Conservation (phyloP, 2,888 invertebrate genomes). For the Rhabditoides inermis region DNA sequence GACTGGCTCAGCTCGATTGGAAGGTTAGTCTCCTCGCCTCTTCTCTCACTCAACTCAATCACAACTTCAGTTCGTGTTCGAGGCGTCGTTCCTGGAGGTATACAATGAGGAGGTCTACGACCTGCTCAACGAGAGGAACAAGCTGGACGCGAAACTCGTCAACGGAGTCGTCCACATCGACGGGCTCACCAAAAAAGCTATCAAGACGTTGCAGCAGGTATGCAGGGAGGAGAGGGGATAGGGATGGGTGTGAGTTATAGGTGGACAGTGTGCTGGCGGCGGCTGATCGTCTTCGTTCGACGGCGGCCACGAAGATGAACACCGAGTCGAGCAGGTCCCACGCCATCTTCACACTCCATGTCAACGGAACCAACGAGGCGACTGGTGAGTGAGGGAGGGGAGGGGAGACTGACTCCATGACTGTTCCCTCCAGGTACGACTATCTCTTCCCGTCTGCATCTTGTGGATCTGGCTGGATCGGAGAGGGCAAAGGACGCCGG, state of each 20-base stretch:
- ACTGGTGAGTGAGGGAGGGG: constrained; percentile 11
- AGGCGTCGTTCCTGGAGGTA: constrained; percentile 73
- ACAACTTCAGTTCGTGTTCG: constrained; percentile 63
- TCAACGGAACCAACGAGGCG: constrained; percentile 36
- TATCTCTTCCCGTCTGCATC: constrained; percentile 61
- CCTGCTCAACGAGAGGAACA: constrained; percentile 58
- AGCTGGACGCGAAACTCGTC: constrained; percentile 6
- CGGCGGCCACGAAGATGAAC: constrained; percentile 70
- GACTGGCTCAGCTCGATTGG: constrained; percentile 20
- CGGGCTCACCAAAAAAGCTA: constrained; percentile 9
- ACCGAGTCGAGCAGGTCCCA: constrained; percentile 58
- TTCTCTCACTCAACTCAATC: background rate
- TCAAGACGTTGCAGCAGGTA: background rate
- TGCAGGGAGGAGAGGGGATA: background rate
- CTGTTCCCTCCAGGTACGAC: constrained; percentile 12
- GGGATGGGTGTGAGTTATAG: constrained; percentile 52
- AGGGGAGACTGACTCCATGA: background rate
- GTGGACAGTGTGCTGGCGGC: constrained; percentile 66
- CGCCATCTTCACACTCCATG: constrained; percentile 52
- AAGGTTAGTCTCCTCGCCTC: constrained; percentile 6
- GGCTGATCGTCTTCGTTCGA: constrained; percentile 73
- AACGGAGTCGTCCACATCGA: constrained; percentile 6
- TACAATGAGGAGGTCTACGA: constrained; percentile 77
- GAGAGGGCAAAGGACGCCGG: constrained; percentile 62
- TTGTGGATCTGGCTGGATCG: constrained; percentile 80